These are phyloP conservation scores for Chloroceryle inda DNA, from an alignment of 2,797 vertebrate species.

Conservation along the genomic window DNA sequence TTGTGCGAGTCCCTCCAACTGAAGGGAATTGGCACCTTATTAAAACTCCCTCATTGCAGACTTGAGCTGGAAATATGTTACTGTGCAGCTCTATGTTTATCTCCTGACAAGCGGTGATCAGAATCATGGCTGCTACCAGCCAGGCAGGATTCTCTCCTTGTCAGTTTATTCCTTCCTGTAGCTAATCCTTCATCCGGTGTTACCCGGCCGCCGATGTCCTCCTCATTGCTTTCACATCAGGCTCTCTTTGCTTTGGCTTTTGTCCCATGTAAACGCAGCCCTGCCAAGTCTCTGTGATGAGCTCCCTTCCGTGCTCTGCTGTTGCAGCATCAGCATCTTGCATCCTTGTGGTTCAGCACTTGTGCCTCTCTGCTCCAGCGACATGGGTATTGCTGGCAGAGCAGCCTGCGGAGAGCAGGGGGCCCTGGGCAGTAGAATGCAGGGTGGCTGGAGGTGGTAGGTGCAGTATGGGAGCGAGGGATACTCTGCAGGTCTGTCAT, in stretches of 20 bases:
- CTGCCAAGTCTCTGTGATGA: constrained; percentile 22
- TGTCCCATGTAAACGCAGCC: background rate
- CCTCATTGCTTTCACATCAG: background rate
- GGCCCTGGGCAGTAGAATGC: background rate
- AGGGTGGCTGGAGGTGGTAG: background rate
- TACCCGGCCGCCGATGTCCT: background rate
- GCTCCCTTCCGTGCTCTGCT: background rate
- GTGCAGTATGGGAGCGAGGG: background rate
- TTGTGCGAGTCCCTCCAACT: background rate
- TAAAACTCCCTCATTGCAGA: background rate
- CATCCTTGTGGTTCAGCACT: background rate
- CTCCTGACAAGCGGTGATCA: background rate
- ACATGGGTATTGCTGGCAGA: background rate
- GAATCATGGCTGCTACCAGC: background rate
- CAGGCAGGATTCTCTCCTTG: constrained; percentile 15
- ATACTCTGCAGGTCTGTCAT: background rate
- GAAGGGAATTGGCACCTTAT: constrained; percentile 22
- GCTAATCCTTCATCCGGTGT: background rate
- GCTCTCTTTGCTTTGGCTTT: constrained; percentile 29
- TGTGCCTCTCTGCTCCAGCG: background rate
- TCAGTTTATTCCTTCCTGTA: background rate
- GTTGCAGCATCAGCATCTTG: constrained; percentile 42
- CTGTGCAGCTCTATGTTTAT: background rate
- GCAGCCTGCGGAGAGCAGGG: rapidly evolving
- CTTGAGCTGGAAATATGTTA: constrained; percentile 9